These are phyloP conservation scores for Erithacus rubecula DNA, from an alignment of 2,797 vertebrate genomes.

Conservation along the genomic window DNA sequence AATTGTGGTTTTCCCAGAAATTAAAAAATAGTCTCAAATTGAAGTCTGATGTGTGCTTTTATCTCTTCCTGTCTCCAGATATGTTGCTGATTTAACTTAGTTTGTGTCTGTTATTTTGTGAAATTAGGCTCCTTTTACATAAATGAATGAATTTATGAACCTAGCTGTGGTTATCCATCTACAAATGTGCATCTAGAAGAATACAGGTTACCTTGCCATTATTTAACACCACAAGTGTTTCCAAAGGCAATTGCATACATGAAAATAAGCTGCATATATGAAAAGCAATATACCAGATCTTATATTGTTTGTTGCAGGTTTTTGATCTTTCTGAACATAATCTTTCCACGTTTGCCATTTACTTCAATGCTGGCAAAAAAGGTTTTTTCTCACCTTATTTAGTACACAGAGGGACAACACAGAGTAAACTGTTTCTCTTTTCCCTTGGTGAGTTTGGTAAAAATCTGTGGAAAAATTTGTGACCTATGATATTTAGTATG, in stretches of 20 bases:
- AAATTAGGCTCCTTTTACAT: background rate
- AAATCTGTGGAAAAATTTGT: background rate
- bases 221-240: background rate
- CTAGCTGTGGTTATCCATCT: background rate
- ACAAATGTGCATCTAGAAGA: background rate
- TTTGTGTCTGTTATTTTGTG: background rate
- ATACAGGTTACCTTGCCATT: background rate
- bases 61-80: background rate
- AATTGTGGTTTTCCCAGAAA: background rate
- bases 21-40: background rate
- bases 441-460: background rate
- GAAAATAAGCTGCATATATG: background rate
- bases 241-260: background rate
- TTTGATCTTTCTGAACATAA: background rate
- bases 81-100: background rate
- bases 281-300: background rate
- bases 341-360: background rate
- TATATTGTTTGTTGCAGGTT: background rate
- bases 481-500: background rate
- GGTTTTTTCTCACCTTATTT: background rate
- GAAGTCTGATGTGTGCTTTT: background rate
- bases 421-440: background rate
- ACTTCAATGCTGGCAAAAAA: background rate
- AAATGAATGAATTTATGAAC: background rate
- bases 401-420: background rate